Evolutionary conservation across 2,888 invertebrate species (phyloP).

Genomic region (Adineta ricciae): DNA sequence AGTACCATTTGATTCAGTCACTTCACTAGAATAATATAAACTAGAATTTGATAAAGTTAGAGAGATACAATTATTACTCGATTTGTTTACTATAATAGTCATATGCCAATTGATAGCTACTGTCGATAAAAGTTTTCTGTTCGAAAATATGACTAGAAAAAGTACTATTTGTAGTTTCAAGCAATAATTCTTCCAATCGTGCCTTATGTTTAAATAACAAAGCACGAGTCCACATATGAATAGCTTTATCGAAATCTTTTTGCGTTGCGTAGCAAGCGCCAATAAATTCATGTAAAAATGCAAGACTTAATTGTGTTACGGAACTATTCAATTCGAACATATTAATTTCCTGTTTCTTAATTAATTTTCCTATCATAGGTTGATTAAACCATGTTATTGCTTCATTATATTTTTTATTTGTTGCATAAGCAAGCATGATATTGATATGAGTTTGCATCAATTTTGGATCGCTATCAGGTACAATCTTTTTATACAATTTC

Average conservation of each 20-base stretch:
- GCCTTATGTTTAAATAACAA: neutral
- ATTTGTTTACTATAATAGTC: neutral
- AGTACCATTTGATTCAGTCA: no score
- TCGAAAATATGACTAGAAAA: neutral
- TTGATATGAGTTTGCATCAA: neutral
- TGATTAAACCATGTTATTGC: neutral
- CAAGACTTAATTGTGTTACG: neutral
- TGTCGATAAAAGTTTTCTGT: neutral
- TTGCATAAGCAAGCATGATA: neutral
- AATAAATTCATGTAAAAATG: neutral
- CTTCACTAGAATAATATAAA: no score
- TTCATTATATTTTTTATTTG: neutral
- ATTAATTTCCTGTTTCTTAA: neutral
- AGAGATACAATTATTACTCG: no score
- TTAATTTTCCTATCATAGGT: neutral
- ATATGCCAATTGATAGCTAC: neutral
- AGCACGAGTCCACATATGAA: neutral
- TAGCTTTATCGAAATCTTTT: neutral
- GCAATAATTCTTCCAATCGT: neutral
- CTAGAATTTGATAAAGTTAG: no score
- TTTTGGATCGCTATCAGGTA: neutral
- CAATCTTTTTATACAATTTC: neutral
- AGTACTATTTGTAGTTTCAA: neutral
- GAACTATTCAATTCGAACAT: slow-evolving; percentile 15
- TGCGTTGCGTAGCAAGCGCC: neutral